These are phyloP conservation scores for Notothenia coriiceps DNA, from an alignment of 2,113 vertebrate genomes.

Conservation along the genomic window DNA sequence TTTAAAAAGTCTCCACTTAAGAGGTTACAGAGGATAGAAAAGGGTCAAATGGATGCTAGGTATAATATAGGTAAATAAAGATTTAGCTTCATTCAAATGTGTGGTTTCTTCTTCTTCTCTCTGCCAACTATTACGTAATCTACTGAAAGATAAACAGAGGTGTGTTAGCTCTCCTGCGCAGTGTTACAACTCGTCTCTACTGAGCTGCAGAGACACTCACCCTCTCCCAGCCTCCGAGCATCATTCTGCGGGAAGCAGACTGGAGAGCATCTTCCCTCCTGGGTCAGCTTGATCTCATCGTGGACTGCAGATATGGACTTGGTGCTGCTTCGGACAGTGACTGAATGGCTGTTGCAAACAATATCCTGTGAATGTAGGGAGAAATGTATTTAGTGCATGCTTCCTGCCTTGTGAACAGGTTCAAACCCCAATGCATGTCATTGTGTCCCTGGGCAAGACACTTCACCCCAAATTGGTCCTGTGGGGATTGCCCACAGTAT, in stretches of 20 bases:
- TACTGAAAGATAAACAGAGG: background rate
- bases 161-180: background rate
- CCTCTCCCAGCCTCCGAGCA: slow-evolving; percentile 84
- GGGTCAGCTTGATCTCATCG: slow-evolving; percentile 86
- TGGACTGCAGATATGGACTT: slow-evolving; percentile 85
- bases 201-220: slow-evolving; percentile 72
- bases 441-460: too few species aligned
- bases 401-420: background rate
- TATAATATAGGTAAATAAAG: too few species aligned
- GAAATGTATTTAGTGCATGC: background rate
- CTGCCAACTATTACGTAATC: background rate
- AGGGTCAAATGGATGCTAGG: too few species aligned
- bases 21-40: too few species aligned
- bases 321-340: slow-evolving; percentile 87
- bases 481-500: too few species aligned
- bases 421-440: too few species aligned
- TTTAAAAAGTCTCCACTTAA: too few species aligned
- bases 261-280: slow-evolving; percentile 87
- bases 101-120: background rate
- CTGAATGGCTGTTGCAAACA: slow-evolving; percentile 86
- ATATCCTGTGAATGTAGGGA: slow-evolving; percentile 84
- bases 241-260: slow-evolving; percentile 82
- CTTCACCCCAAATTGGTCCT: too few species aligned
- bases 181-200: background rate
- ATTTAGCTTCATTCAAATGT: background rate